These are phyloP conservation scores for Myiozetetes cayanensis DNA, from an alignment of 2,113 vertebrate genomes.

Conservation along the genomic window DNA sequence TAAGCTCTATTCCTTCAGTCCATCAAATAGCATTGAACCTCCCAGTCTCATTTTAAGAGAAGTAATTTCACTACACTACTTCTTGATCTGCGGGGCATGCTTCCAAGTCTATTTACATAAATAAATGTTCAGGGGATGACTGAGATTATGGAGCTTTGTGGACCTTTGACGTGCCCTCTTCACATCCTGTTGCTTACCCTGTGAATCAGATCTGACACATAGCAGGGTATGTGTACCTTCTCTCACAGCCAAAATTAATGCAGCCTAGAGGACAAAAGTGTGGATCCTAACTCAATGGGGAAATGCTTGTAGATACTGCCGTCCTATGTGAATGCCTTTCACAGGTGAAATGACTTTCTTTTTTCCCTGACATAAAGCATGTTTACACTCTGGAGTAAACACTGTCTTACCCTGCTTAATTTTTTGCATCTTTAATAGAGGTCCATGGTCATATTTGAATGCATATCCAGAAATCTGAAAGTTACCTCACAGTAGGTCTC, in stretches of 20 bases:
- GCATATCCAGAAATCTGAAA: background rate
- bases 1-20: background rate
- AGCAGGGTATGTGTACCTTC: background rate
- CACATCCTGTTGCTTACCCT: background rate
- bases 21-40: background rate
- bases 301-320: background rate
- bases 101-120: conserved; percentile 17
- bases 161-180: background rate
- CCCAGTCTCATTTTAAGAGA: background rate
- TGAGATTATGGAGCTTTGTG: background rate
- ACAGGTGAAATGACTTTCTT: background rate
- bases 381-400: background rate
- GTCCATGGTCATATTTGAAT: background rate
- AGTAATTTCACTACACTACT: background rate
- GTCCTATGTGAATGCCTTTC: background rate
- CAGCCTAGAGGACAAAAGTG: background rate
- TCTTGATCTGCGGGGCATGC: conserved; percentile 5
- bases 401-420: background rate
- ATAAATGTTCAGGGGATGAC: background rate
- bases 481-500: background rate
- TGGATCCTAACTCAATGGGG: background rate
- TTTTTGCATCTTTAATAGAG: background rate
- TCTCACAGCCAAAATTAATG: background rate
- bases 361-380: background rate
- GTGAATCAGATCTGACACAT: background rate